Conservation (phyloP, 2,888 invertebrate genomes). For the Cheilosia vulpina region DNA sequence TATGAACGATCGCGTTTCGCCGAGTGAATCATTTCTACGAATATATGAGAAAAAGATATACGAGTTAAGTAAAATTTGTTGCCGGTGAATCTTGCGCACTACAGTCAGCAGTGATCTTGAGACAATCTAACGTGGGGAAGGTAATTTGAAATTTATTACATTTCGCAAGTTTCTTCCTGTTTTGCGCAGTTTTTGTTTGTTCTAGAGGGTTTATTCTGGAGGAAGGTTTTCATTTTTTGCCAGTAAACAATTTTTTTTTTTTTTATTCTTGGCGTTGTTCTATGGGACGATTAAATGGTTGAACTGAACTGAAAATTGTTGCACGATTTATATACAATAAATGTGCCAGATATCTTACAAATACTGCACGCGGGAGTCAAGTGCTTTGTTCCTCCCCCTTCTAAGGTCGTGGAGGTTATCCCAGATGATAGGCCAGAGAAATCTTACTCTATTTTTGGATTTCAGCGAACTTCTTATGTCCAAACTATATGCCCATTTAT, state of each 20-base stretch:
- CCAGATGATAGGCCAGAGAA: no score
- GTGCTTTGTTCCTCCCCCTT: no score
- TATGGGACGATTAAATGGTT: no score
- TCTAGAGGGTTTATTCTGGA: background rate
- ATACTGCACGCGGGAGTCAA: no score
- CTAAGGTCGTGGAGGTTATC: no score
- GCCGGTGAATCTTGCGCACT: background rate
- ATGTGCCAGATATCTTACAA: no score
- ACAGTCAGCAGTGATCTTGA: slow-evolving; percentile 26
- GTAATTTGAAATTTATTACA: slow-evolving; percentile 35
- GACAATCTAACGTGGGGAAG: slow-evolving; percentile 35
- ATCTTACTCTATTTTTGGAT: no score
- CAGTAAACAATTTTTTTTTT: background rate
- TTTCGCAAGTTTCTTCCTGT: slow-evolving; percentile 41
- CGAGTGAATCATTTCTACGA: slow-evolving; percentile 45
- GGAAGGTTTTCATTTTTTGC: background rate
- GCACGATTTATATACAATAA: no score
- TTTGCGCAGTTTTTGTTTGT: background rate
- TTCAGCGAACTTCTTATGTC: no score
- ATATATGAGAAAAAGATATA: slow-evolving; percentile 40
- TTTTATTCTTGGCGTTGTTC: background rate
- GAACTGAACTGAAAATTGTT: no score
- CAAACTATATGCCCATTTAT: no score
- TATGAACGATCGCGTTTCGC: slow-evolving; percentile 6
- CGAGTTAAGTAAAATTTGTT: slow-evolving; percentile 5